Evolutionary conservation across 2,888 invertebrate species (phyloP).

Genomic region (Clepsis dumicolana): DNA sequence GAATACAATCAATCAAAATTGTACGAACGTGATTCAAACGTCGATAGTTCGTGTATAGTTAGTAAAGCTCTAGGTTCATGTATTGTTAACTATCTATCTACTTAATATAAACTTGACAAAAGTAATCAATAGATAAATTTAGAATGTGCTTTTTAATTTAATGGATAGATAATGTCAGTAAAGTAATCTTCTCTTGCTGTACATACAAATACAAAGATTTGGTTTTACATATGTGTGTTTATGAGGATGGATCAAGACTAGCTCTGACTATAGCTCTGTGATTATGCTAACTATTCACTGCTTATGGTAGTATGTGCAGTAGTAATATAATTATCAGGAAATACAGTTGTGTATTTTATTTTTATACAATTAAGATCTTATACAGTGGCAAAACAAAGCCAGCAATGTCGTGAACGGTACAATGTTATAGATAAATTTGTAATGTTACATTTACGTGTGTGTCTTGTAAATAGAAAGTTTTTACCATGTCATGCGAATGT

Average conservation of each 20-base stretch:
- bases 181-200: slow-evolving; percentile 34
- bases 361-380: slow-evolving; percentile 76
- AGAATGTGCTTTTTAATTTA: slow-evolving; percentile 31
- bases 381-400: slow-evolving; percentile 65
- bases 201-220: slow-evolving; percentile 25
- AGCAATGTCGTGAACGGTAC: slow-evolving; percentile 79
- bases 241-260: slow-evolving; percentile 10
- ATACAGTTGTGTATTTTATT: slow-evolving; percentile 75
- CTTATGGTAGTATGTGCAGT: slow-evolving; percentile 67
- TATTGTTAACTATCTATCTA: slow-evolving; percentile 33
- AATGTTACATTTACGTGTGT: slow-evolving; percentile 71
- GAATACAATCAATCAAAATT: slow-evolving; percentile 24
- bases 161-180: slow-evolving; percentile 37
- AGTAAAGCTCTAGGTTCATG: slow-evolving; percentile 34
- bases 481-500: slow-evolving; percentile 81
- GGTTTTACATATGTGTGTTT: slow-evolving; percentile 25
- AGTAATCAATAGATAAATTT: slow-evolving; percentile 41
- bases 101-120: slow-evolving; percentile 32
- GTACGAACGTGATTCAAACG: slow-evolving; percentile 12
- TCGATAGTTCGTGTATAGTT: slow-evolving; percentile 26
- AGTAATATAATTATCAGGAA: slow-evolving; percentile 75
- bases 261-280: slow-evolving; percentile 21
- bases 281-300: slow-evolving; percentile 51
- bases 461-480: slow-evolving; percentile 83
- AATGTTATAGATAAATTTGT: slow-evolving; percentile 77